phyloP scores from a whole-genome alignment of 2,797 vertebrate species.

The Somateria mollissima region DNA sequence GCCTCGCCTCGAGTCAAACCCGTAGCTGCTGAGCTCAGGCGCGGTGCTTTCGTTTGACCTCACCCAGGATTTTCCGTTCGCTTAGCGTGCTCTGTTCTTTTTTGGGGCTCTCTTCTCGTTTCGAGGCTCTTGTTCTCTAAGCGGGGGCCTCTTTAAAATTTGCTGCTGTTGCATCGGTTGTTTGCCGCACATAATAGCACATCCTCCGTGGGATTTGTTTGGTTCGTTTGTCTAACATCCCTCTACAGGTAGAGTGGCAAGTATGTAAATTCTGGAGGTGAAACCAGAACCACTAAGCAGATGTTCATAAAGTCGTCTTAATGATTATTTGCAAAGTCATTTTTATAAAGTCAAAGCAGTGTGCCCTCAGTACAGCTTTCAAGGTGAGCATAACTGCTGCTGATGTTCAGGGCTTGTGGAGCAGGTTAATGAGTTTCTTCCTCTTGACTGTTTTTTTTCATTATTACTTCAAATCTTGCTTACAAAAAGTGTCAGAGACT shows the following conservation, averaged over 20 bases:
- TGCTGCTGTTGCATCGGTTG: accelerated
- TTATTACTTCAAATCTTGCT: background rate
- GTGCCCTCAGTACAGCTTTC: background rate
- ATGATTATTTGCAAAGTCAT: background rate
- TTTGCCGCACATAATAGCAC: accelerated
- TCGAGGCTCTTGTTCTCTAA: accelerated
- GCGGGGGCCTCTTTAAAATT: background rate
- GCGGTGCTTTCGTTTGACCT: background rate
- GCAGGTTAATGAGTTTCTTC: background rate
- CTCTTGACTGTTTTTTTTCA: background rate
- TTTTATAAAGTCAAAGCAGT: background rate
- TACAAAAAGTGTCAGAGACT: background rate
- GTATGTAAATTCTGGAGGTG: background rate
- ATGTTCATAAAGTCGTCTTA: background rate
- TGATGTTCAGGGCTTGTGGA: background rate
- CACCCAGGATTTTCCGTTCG: accelerated
- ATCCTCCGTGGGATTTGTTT: background rate
- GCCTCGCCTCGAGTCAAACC: background rate
- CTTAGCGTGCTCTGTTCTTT: no score
- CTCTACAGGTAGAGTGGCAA: background rate
- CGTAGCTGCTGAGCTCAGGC: background rate
- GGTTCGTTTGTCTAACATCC: accelerated
- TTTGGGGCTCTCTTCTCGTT: accelerated
- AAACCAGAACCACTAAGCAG: background rate
- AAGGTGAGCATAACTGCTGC: background rate